Percentiles rank a stretch among this genome's conserved stretches.
Conservation (phyloP, 2,113 vertebrate genomes). For the Psammodynastes pulverulentus region DNA sequence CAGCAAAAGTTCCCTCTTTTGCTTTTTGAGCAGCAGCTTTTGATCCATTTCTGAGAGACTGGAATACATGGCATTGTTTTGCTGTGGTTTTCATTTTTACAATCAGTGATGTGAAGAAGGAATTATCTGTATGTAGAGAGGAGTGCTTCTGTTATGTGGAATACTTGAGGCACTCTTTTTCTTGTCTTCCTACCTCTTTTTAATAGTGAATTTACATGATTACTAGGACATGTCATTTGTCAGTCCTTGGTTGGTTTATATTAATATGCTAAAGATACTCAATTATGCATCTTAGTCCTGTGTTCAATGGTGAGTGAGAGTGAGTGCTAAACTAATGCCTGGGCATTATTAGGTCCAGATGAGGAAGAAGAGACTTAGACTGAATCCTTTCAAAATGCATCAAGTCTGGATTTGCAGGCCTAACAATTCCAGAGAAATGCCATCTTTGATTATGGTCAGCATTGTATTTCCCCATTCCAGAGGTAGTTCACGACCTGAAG, state of each 20-base stretch:
- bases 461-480: not conserved
- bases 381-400: not conserved
- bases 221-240: not conserved
- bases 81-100: not conserved
- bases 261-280: not conserved
- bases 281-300: not conserved
- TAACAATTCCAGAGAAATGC: not conserved
- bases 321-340: not conserved
- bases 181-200: not conserved
- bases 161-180: not conserved
- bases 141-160: not conserved
- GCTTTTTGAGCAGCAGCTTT: not conserved
- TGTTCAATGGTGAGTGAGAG: not conserved
- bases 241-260: not conserved
- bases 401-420: not conserved
- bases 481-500: not conserved
- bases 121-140: not conserved
- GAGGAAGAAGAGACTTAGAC: not conserved
- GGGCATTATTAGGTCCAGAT: not conserved
- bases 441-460: not conserved
- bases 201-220: not conserved
- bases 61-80: not conserved
- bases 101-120: not conserved
- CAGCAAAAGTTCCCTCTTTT: not conserved
- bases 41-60: not conserved